Conservation (phyloP, 2,888 invertebrate species). For the Auanema freiburgensis region DNA sequence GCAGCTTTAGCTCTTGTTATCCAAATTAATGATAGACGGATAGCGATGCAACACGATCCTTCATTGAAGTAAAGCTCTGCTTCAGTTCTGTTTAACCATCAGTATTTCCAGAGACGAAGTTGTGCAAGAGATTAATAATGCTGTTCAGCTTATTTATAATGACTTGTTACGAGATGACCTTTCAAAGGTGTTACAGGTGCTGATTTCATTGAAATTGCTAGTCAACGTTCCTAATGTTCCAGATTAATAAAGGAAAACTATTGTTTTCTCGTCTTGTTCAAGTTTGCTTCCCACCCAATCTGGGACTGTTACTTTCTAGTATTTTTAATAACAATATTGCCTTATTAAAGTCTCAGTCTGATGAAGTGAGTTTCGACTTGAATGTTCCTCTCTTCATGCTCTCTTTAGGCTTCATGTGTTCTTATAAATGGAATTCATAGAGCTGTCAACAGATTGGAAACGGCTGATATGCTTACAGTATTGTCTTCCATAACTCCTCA, state of each 20-base stretch:
- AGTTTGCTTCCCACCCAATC: constrained; percentile 16
- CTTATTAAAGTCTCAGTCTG: too few species aligned
- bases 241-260: constrained; percentile 35
- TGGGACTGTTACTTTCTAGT: too few species aligned
- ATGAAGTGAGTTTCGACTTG: too few species aligned
- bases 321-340: too few species aligned
- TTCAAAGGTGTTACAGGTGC: constrained; percentile 18
- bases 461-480: too few species aligned
- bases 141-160: constrained; percentile 20
- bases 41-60: neutral
- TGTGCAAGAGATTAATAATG: neutral
- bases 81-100: neutral
- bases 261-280: constrained; percentile 26
- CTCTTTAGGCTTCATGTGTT: too few species aligned
- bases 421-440: too few species aligned
- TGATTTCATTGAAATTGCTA: neutral
- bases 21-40: constrained; percentile 43
- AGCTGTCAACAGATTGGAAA: too few species aligned
- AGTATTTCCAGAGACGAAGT: constrained; percentile 21
- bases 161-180: constrained; percentile 37
- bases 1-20: constrained; percentile 45
- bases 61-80: neutral
- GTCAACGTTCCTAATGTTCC: constrained; percentile 18
- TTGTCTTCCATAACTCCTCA: too few species aligned
- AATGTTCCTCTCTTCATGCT: too few species aligned